Conservation (phyloP, 2,113 vertebrate species). For the Manacus vitellinus region DNA sequence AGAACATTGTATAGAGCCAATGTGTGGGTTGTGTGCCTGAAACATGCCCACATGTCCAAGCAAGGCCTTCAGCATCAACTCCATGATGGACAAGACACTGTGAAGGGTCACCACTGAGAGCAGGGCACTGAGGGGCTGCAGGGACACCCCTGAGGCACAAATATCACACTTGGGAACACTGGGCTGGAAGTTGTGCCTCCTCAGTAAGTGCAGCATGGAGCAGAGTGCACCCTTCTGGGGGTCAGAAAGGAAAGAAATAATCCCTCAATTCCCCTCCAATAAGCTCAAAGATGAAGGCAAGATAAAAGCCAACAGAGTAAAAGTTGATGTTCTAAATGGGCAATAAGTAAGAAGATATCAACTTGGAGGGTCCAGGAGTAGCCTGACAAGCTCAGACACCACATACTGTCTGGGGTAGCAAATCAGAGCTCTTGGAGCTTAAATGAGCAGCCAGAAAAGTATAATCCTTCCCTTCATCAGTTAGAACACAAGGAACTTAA, state of each 20-base stretch:
- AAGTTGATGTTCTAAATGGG: not conserved
- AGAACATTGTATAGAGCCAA: rapidly evolving
- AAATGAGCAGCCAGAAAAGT: not conserved
- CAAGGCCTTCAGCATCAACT: not conserved
- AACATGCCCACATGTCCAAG: not conserved
- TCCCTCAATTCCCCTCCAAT: not conserved
- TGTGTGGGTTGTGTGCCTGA: not conserved
- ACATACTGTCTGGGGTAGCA: not conserved
- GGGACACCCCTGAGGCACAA: not conserved
- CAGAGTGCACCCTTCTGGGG: not conserved
- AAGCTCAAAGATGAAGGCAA: not conserved
- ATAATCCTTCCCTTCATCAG: not conserved
- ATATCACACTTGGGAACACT: not conserved
- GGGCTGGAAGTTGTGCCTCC: not conserved
- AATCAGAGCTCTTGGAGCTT: not conserved
- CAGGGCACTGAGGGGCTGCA: not conserved
- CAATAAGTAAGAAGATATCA: not conserved
- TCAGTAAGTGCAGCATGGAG: not conserved
- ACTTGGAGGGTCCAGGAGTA: not conserved
- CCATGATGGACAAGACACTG: not conserved
- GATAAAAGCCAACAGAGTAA: not conserved
- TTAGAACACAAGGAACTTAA: not conserved
- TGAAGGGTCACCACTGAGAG: not conserved
- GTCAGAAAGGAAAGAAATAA: not conserved
- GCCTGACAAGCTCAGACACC: not conserved